Conservation (phyloP, 2,888 invertebrate genomes). For the Eurytoma californica region DNA sequence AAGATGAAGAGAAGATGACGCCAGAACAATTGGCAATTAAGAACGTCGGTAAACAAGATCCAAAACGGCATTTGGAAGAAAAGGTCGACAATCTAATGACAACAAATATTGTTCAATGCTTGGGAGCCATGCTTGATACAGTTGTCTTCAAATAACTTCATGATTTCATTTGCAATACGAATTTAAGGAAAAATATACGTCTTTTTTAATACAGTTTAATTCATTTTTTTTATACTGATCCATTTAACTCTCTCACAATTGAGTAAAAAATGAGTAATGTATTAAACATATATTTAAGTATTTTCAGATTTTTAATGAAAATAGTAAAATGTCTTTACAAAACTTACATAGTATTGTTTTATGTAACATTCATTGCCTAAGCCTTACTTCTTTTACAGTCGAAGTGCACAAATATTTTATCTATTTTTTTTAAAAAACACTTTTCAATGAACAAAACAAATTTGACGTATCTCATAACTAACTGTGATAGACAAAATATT, state of each 20-base stretch:
- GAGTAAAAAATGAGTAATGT: constrained; percentile 52
- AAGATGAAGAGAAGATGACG: constrained; percentile 99
- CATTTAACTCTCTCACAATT: constrained; percentile 48
- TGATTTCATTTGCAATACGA: constrained; percentile 47
- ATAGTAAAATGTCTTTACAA: constrained; percentile 61
- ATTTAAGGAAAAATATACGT: constrained; percentile 61
- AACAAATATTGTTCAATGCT: constrained; percentile 97
- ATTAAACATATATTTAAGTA: constrained; percentile 32
- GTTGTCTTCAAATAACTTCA: constrained; percentile 88
- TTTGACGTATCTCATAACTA: constrained; percentile 44
- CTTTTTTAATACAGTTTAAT: constrained; percentile 60
- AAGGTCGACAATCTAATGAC: constrained; percentile 98
- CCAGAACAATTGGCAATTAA: constrained; percentile 99
- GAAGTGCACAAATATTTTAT: constrained; percentile 32
- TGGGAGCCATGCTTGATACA: constrained; percentile 97
- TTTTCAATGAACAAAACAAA: constrained; percentile 45
- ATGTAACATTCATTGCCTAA: constrained; percentile 16
- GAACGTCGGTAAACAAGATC: constrained; percentile 99
- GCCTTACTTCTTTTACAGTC: constrained; percentile 43
- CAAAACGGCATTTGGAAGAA: constrained; percentile 99
- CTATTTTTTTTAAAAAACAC: constrained; percentile 37
- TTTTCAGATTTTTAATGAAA: constrained; percentile 63
- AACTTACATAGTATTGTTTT: constrained; percentile 48
- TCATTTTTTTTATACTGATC: constrained; percentile 51
- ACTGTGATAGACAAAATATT: constrained; percentile 37